Percentiles rank a stretch among this genome's conserved stretches.
Evolutionary conservation across 1,140 invertebrate species (phyloP).

Genomic region (Ericerus pela): DNA sequence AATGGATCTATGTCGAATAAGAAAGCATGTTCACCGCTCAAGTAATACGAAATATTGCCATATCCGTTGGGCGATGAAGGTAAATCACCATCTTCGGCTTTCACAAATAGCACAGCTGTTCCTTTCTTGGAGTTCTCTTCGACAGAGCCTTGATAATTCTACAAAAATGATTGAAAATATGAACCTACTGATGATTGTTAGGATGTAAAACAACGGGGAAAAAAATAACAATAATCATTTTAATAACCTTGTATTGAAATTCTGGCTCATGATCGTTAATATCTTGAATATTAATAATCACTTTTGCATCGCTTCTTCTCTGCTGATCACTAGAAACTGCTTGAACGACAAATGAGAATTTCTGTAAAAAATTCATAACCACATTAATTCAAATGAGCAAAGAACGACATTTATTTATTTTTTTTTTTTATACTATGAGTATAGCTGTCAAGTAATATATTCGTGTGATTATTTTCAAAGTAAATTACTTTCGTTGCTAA

Average conservation of each 20-base stretch:
- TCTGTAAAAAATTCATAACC: conserved; percentile 33
- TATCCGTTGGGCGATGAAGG: conserved; percentile 44
- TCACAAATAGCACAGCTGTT: conserved; percentile 48
- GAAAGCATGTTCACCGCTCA: conserved; percentile 53
- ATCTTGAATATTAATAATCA: conserved; percentile 53
- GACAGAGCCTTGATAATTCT: conserved; percentile 51
- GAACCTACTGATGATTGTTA: not conserved
- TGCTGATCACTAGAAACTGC: conserved; percentile 52
- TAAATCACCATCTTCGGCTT: conserved; percentile 54
- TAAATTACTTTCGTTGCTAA: conserved; percentile 44
- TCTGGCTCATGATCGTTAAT: conserved; percentile 64
- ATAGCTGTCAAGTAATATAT: no score
- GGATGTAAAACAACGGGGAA: not conserved
- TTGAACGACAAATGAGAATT: conserved; percentile 50
- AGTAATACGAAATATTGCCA: conserved; percentile 47
- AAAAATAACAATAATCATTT: no score
- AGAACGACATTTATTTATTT: conserved; percentile 11
- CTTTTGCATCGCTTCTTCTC: conserved; percentile 44
- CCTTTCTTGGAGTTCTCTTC: conserved; percentile 51
- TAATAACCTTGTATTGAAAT: conserved; percentile 44
- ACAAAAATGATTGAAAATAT: conserved; percentile 22
- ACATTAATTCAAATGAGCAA: not conserved
- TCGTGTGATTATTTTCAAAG: no score
- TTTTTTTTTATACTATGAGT: not conserved
- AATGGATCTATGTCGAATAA: conserved; percentile 52